Evolutionary conservation across 2,888 invertebrate species (phyloP).

Genomic region (Tachystola acroxantha): DNA sequence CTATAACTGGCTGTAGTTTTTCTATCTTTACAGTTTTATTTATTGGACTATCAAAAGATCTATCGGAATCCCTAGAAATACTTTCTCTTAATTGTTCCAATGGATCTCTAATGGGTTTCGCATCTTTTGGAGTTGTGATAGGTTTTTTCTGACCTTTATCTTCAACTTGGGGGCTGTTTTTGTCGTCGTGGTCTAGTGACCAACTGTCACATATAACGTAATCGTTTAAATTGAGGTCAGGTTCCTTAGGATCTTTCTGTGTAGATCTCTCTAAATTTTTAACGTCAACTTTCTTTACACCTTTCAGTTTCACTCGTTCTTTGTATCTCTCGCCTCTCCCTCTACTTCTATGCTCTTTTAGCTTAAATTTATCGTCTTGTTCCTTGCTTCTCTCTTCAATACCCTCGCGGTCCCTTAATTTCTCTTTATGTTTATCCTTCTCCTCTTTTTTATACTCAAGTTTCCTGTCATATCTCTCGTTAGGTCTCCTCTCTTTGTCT

Average conservation of each 20-base stretch:
- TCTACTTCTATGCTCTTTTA: constrained; percentile 15
- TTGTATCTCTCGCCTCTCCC: constrained; percentile 15
- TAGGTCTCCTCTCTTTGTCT: constrained; percentile 19
- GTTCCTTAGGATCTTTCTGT: constrained; percentile 34
- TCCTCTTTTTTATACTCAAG: constrained; percentile 11
- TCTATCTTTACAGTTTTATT: constrained; percentile 30
- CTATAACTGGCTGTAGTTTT: constrained; percentile 59
- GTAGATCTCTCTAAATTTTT: constrained; percentile 18
- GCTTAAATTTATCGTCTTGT: constrained; percentile 23
- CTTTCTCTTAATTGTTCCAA: constrained; percentile 29
- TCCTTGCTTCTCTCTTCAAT: constrained; percentile 21
- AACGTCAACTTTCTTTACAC: constrained; percentile 20
- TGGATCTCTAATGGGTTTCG: constrained; percentile 23
- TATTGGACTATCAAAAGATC: constrained; percentile 13
- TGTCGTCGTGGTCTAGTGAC: constrained; percentile 67
- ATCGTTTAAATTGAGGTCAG: constrained; percentile 59
- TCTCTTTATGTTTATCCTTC: constrained; percentile 7
- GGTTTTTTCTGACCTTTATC: constrained; percentile 28
- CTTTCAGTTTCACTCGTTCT: constrained; percentile 20
- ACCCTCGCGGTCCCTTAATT: constrained; percentile 14
- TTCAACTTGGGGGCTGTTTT: constrained; percentile 44
- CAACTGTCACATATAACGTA: constrained; percentile 70
- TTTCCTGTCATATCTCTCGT: constrained; percentile 21
- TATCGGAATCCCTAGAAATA: constrained; percentile 1
- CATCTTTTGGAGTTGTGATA: constrained; percentile 14